A percentile compares a stretch with the other conserved stretches of the same genome.
Evolutionary conservation across 2,113 vertebrate genomes (phyloP).

Genomic region (Tupaia chinensis): DNA sequence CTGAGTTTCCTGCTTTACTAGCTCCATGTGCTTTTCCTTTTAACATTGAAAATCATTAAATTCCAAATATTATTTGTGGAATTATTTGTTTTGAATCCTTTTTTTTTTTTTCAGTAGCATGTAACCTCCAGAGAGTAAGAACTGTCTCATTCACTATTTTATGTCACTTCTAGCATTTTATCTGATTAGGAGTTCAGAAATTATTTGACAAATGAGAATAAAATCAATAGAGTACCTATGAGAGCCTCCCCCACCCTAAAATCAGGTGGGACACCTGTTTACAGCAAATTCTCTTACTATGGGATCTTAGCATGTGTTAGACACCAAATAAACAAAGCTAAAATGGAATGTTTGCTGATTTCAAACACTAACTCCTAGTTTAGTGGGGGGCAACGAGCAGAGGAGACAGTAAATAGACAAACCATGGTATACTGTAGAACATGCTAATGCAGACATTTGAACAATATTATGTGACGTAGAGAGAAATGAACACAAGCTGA

Average conservation of each 20-base stretch:
- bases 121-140: neutral
- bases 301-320: neutral
- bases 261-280: neutral
- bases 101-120: neutral
- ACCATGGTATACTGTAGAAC: neutral
- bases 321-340: neutral
- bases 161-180: neutral
- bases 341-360: neutral
- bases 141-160: neutral
- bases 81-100: neutral
- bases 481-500: neutral
- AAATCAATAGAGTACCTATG: neutral
- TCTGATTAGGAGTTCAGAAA: neutral
- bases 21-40: neutral
- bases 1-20: neutral
- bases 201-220: neutral
- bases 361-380: neutral
- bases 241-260: neutral
- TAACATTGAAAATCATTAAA: neutral
- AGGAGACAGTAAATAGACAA: neutral
- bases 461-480: neutral
- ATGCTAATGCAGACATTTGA: neutral
- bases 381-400: neutral
- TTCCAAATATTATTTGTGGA: constrained; percentile 6
- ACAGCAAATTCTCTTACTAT: neutral